Conservation (phyloP, 1,140 invertebrate genomes). For the Thalassaphorura encarpata region DNA sequence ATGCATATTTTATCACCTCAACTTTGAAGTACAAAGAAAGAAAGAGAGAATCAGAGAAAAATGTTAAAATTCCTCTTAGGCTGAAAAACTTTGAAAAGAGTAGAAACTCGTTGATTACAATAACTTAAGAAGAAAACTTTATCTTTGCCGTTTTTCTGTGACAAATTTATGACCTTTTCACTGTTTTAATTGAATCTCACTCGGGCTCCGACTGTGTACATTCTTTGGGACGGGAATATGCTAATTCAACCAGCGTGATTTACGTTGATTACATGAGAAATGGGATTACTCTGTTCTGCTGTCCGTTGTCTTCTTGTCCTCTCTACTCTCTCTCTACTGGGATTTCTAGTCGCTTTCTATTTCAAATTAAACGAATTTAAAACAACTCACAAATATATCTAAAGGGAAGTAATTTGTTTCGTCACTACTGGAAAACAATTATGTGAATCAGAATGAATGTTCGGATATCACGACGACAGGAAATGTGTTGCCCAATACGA, state of each 20-base stretch:
- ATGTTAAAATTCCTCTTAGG: neutral
- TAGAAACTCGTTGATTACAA: slow-evolving; percentile 2
- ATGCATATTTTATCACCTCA: neutral
- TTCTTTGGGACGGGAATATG: neutral
- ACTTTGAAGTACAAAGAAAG: neutral
- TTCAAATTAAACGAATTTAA: no score
- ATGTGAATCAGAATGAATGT: no score
- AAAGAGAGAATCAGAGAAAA: neutral
- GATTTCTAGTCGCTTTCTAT: no score
- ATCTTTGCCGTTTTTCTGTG: neutral
- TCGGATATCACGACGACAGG: no score
- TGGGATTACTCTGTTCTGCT: no score
- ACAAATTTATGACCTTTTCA: slow-evolving; percentile 21
- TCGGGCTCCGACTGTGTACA: no score
- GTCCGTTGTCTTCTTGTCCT: no score
- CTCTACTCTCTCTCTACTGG: no score
- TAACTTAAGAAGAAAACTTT: neutral
- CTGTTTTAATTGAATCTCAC: slow-evolving; percentile 24
- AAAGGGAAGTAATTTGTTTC: no score
- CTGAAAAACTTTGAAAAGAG: neutral
- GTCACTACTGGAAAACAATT: no score
- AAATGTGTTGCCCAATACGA: no score
- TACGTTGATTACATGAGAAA: slow-evolving; percentile 6
- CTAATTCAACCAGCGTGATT: slow-evolving; percentile 8
- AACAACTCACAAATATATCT: no score